Evolutionary conservation across 1,140 invertebrate genomes (phyloP).

Genomic region (Bombus consobrinus): DNA sequence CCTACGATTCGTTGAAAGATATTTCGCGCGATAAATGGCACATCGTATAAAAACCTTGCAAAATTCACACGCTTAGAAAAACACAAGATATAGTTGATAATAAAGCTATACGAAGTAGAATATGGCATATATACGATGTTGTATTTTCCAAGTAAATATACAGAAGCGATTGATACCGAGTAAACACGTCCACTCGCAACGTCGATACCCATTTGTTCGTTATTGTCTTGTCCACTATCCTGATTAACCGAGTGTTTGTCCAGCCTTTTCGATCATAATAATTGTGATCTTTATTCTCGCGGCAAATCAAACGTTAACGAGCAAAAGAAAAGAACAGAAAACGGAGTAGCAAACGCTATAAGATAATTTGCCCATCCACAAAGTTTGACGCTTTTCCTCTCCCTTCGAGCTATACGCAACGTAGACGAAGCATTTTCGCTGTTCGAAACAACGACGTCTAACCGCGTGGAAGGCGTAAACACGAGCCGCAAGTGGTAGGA

Average conservation of each 20-base stretch:
- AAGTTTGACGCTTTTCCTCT: not conserved
- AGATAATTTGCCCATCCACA: not conserved
- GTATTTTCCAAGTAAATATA: not conserved
- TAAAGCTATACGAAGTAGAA: too few species aligned
- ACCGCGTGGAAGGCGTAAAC: too few species aligned
- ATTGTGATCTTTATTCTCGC: too few species aligned
- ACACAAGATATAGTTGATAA: not conserved
- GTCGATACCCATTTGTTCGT: not conserved
- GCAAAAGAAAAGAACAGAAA: not conserved
- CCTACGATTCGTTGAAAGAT: not conserved
- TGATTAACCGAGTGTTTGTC: not conserved
- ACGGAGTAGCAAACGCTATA: not conserved
- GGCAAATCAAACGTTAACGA: not conserved
- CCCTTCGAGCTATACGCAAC: too few species aligned
- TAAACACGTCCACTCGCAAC: not conserved
- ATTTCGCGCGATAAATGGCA: not conserved
- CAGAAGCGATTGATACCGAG: not conserved
- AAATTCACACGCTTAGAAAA: not conserved
- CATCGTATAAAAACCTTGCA: not conserved
- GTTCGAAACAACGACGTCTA: too few species aligned
- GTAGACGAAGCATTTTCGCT: too few species aligned
- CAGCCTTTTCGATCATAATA: not conserved
- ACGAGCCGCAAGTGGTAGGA: too few species aligned
- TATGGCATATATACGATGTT: too few species aligned
- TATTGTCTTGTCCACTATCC: not conserved